phyloP scores from a whole-genome alignment of 2,888 invertebrate genomes.

The Drosophila pegasa region DNA sequence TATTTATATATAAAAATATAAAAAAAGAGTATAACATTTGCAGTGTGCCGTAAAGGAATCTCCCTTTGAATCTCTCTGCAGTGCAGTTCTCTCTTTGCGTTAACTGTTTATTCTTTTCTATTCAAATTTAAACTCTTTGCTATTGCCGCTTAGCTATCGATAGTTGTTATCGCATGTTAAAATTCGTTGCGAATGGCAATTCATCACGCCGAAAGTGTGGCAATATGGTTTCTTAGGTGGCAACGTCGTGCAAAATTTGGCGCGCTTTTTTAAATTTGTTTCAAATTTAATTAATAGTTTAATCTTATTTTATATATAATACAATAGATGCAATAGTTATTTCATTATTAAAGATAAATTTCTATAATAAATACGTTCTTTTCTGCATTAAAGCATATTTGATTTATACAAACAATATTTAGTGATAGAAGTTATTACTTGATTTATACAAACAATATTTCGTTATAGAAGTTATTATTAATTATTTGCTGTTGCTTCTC shows the following conservation, averaged over 20 bases:
- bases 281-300: not conserved
- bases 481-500: not conserved
- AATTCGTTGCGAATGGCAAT: slow-evolving; percentile 10
- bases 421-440: no score
- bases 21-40: no score
- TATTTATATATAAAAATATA: no score
- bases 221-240: not conserved
- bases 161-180: not conserved
- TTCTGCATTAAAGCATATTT: no score
- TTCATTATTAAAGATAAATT: no score
- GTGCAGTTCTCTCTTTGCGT: not conserved
- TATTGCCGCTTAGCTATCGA: not conserved
- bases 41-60: no score
- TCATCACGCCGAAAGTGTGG: not conserved
- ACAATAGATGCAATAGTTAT: no score
- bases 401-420: no score
- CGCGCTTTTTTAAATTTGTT: slow-evolving; percentile 11
- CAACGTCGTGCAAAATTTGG: not conserved
- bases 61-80: no score
- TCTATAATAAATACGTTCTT: no score
- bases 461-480: not conserved
- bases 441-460: not conserved
- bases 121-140: no score
- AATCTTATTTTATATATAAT: not conserved
- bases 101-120: not conserved